Conservation (phyloP, 1,140 invertebrate species). For the Drosophila oshimai region DNA sequence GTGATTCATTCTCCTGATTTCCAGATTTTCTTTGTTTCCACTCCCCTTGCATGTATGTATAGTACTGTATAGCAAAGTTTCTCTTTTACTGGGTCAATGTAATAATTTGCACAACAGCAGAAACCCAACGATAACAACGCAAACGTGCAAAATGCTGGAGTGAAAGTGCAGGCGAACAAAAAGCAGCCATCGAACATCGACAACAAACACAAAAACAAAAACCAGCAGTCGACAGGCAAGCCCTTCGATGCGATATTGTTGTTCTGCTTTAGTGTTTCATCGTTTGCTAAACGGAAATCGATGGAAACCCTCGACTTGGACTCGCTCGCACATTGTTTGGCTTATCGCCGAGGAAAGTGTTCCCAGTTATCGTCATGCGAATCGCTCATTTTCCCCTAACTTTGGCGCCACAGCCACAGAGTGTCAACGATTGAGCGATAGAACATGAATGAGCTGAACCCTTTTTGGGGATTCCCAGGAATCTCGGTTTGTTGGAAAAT, state of each 20-base stretch:
- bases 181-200: slow-evolving; percentile 25
- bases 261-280: slow-evolving; percentile 56
- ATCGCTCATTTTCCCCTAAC: slow-evolving; percentile 22
- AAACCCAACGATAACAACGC: slow-evolving; percentile 56
- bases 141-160: slow-evolving; percentile 55
- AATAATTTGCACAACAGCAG: slow-evolving; percentile 70
- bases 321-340: slow-evolving; percentile 40
- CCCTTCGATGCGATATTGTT: neutral
- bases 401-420: neutral
- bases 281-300: slow-evolving; percentile 75
- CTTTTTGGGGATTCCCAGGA: neutral
- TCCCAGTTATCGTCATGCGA: slow-evolving; percentile 37
- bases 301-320: slow-evolving; percentile 50
- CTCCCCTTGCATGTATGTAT: neutral
- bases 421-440: slow-evolving; percentile 21
- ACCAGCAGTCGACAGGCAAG: slow-evolving; percentile 42
- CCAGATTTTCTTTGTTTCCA: slow-evolving; percentile 10
- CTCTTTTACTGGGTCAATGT: slow-evolving; percentile 68
- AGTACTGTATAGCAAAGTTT: slow-evolving; percentile 30
- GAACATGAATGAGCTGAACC: neutral
- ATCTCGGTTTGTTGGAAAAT: neutral
- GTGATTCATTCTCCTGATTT: slow-evolving; percentile 16
- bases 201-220: slow-evolving; percentile 2
- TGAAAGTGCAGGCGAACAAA: slow-evolving; percentile 54
- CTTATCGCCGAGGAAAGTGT: slow-evolving; percentile 42